Evolutionary conservation across 2,797 vertebrate genomes (phyloP).

Genomic region (Natrix natrix): DNA sequence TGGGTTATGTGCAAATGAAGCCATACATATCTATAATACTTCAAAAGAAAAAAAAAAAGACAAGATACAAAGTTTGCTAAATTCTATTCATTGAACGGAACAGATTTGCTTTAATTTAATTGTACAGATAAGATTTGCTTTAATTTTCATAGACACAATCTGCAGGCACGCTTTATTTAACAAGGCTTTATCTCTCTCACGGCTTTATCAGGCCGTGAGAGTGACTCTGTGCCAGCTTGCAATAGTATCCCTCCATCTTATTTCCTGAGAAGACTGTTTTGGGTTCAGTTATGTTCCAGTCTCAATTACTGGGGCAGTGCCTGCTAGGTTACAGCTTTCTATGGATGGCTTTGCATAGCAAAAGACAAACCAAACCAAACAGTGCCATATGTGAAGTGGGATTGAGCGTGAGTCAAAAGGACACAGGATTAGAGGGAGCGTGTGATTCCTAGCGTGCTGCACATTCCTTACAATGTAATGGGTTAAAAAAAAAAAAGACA

Average conservation of each 20-base stretch:
- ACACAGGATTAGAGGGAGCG: slow-evolving; percentile 48
- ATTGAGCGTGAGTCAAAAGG: background rate
- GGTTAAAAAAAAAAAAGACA: slow-evolving; percentile 33
- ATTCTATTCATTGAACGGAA: background rate
- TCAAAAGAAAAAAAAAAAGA: background rate
- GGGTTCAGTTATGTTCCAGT: background rate
- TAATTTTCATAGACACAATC: background rate
- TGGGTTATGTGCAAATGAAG: background rate
- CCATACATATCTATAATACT: background rate
- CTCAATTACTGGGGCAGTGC: background rate
- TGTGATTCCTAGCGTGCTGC: slow-evolving; percentile 54
- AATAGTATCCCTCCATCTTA: background rate
- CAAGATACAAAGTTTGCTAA: background rate
- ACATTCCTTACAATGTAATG: slow-evolving; percentile 29
- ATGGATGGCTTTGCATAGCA: background rate
- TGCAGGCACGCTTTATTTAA: background rate
- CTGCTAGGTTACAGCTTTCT: background rate
- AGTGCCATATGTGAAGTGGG: slow-evolving; percentile 32
- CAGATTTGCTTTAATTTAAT: background rate
- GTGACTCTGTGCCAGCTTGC: background rate
- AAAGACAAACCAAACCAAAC: slow-evolving; percentile 38
- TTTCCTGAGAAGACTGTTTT: background rate
- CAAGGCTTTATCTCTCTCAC: too few relatives aligned
- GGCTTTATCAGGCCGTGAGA: background rate
- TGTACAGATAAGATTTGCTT: background rate